Evolutionary conservation across 2,797 vertebrate genomes (phyloP), one percentile per base, ranked within the genome.

Genomic region (Calcarius lapponicus): DNA sequence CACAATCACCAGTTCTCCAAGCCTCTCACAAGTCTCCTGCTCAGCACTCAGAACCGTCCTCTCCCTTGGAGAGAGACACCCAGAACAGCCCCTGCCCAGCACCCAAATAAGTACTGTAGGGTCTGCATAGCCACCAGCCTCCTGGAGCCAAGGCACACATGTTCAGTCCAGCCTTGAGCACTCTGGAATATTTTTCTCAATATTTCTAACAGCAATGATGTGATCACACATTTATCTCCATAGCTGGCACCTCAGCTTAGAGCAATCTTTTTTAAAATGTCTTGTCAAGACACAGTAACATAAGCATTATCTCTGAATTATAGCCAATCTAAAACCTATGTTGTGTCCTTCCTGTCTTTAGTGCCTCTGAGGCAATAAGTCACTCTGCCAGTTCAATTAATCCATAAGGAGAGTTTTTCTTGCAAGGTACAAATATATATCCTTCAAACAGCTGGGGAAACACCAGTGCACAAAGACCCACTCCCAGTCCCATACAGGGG

Each of bases 241-340:
- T 54, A 81, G 62, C 58, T 79, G 54, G 38, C 32, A 73, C 17
- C 34, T 78, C 36, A 86, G 48, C 62, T 80, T 53, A 70, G 18
- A 69, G 31, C 13, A 53, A 13, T 72, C 64, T 78, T 66, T 61
- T 42, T 7, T 2, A 5, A 18, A 75, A 60, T 80, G 19, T 17
- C 48, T 57, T 51, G 3, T 83, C 38, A 65, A 72, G 62, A 50
- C 38, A 62, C 62, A 69, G 80, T 62, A 94, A 71, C 54, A 61
- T 47, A 79, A 93, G 50, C 54, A 54, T 11, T 72, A 75, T 28
- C 31, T 84, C 83, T 88, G 80, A 94, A 78, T 92, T 88, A 90
- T 17, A 69, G 70, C 34, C 70, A 75, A 29, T 43, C 47, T 65
- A 50, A 84, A 86, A 93, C 65, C 42, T 5, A 54, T 61, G 54